Base-by-base conservation (phyloP, 2,113 vertebrate genomes). In the Anguilla japonica region DNA sequence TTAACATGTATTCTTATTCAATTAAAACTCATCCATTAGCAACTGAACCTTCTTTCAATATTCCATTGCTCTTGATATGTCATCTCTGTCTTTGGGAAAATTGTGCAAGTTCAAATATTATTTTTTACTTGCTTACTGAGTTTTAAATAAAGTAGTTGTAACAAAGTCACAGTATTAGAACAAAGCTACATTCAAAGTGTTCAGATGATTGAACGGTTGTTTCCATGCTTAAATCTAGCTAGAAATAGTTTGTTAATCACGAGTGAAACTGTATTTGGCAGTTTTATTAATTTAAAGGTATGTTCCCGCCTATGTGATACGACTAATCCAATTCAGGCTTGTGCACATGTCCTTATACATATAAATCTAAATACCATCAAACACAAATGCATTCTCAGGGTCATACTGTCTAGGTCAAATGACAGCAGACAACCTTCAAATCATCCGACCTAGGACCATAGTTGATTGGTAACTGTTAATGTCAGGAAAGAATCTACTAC, bases 371-470 rank as follows among this genome's bases (percentile, higher is more conserved):
- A 20, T 50, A n/a, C 83, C 83, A 84, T 84, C 41, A 46, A 60
- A 41, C 22, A 63, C 22, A 16, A 84, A 56, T 67, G 20, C 26
- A 11, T 43, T 84, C 39, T 75, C 26, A 84, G 15, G 60, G 83
- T 84, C 83, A 75, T 34, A 22, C 63, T 84, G 20, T 75, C 83
- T 75, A 75, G 83, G 63, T 84, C 60, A 79, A n/a, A 41, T n/a
- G 26, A 78, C 84, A 34, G 84, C 41, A 63, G 43, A 41, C 29
- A 40, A 15, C 56, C 57, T 84, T 84, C 57, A 80, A 56, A 75
- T 56, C 84, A 57, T 39, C 71, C 15, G 84, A 46, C 84, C 84
- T 79, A 56, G 78, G 75, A 79, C 56, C 15, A 85, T 80, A 85
- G 75, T 26, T 85, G 20, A 67, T 85, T 53, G 46, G 84, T 79